These are phyloP conservation scores for Cephus sareptanus DNA, from an alignment of 2,888 invertebrate genomes.

Conservation along the genomic window DNA sequence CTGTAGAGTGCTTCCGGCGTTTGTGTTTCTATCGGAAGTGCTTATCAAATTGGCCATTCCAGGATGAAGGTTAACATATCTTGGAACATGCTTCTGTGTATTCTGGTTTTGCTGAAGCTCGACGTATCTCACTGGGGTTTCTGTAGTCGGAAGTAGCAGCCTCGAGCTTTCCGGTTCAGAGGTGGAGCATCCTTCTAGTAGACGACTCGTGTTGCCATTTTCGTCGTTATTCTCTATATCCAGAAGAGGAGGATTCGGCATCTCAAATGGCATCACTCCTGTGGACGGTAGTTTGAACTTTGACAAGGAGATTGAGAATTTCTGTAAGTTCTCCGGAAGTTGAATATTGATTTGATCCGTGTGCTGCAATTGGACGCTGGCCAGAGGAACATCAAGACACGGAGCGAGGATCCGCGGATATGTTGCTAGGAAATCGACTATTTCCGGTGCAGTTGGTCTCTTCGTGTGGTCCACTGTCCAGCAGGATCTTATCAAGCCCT, in stretches of 20 bases:
- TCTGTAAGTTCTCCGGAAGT: slow-evolving; percentile 64
- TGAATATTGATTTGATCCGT: slow-evolving; percentile 71
- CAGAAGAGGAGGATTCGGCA: slow-evolving; percentile 33
- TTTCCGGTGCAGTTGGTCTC: slow-evolving; percentile 81
- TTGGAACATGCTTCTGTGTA: slow-evolving; percentile 29
- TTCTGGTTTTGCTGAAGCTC: slow-evolving; percentile 15
- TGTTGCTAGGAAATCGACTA: slow-evolving; percentile 83
- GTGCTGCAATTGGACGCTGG: slow-evolving; percentile 80
- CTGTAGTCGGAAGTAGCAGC: slow-evolving; percentile 23
- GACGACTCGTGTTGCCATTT: slow-evolving; percentile 3
- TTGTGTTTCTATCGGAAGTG: background rate
- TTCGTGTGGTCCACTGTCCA: slow-evolving; percentile 79
- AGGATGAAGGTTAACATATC: slow-evolving; percentile 53
- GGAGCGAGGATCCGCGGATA: slow-evolving; percentile 82
- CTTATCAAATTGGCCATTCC: slow-evolving; percentile 22
- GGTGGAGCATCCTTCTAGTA: slow-evolving; percentile 20
- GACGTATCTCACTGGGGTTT: slow-evolving; percentile 4
- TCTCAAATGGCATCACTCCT: slow-evolving; percentile 15
- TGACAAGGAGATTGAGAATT: slow-evolving; percentile 59
- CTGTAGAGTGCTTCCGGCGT: slow-evolving; percentile 22
- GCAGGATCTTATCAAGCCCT: slow-evolving; percentile 80
- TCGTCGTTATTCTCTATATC: slow-evolving; percentile 32
- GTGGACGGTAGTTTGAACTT: slow-evolving; percentile 32
- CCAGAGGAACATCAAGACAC: slow-evolving; percentile 80
- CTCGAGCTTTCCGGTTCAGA: slow-evolving; percentile 33